phyloP scores from a whole-genome alignment of 2,113 vertebrate species.

The Hassar affinis region DNA sequence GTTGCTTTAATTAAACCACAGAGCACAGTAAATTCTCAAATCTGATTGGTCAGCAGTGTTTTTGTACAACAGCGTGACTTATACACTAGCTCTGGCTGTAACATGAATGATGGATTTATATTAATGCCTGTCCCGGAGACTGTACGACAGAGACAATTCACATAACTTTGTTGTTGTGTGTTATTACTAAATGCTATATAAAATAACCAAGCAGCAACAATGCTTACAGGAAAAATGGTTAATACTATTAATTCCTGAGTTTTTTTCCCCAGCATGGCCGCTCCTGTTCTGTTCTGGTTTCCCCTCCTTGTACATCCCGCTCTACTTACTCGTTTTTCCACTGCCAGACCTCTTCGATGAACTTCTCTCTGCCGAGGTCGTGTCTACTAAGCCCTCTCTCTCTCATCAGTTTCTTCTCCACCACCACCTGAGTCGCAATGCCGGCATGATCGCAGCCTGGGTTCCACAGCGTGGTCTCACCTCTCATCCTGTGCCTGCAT shows the following conservation, averaged over 20 bases:
- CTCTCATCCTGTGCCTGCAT: constrained; percentile 86
- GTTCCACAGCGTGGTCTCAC: constrained; percentile 88
- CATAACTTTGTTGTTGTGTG: neutral
- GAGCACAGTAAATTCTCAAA: neutral
- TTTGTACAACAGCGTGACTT: neutral
- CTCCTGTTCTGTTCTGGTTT: neutral
- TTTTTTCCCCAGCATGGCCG: too few relatives aligned
- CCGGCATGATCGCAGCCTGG: constrained; percentile 91
- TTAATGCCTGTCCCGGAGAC: neutral
- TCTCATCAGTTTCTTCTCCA: constrained; percentile 88
- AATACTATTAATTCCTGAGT: too few relatives aligned
- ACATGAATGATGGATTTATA: neutral
- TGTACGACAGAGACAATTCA: neutral
- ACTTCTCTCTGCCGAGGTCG: constrained; percentile 83
- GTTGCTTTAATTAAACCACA: neutral
- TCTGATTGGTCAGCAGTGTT: neutral
- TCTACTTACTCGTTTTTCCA: constrained; percentile 90
- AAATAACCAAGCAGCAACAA: neutral
- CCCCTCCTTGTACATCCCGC: neutral
- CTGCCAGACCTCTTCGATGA: constrained; percentile 85
- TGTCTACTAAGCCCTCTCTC: constrained; percentile 80
- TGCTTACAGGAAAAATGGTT: too few relatives aligned
- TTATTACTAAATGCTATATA: neutral
- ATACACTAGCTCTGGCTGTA: neutral
- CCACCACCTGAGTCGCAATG: constrained; percentile 92